Evolutionary conservation across 2,888 invertebrate species (phyloP).

Genomic region (Acheta domesticus): DNA sequence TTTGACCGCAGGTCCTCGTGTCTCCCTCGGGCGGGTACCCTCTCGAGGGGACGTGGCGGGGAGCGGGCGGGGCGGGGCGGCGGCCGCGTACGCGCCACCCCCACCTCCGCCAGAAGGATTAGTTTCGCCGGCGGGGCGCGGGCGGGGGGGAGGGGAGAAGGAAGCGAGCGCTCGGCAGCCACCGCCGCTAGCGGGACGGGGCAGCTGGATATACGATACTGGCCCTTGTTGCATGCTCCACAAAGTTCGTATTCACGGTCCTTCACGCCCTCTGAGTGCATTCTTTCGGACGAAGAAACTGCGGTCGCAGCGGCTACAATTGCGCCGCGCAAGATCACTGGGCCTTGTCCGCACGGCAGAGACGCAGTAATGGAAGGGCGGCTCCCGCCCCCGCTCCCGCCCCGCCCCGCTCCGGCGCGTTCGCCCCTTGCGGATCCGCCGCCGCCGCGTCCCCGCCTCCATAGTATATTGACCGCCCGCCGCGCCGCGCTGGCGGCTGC

Average conservation of each 20-base stretch:
- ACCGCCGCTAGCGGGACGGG: not conserved
- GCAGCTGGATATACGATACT: slow-evolving; percentile 1
- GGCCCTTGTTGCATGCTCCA: slow-evolving; percentile 18
- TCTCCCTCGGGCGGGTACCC: no score
- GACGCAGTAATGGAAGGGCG: not conserved
- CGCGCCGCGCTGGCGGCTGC: no score
- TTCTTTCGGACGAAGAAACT: slow-evolving; percentile 9
- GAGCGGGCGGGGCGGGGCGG: no score
- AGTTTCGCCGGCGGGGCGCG: not conserved
- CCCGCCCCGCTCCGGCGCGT: not conserved
- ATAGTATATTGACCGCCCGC: no score
- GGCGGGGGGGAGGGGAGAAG: not conserved
- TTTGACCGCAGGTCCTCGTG: no score
- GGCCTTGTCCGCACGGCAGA: not conserved
- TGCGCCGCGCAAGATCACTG: slow-evolving; percentile 2
- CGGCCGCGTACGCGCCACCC: no score
- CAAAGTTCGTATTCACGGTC: slow-evolving; percentile 18
- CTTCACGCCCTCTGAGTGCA: slow-evolving; percentile 1
- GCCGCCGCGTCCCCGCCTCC: no score
- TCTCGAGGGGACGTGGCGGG: no score
- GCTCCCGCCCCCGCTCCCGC: not conserved
- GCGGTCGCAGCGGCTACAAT: slow-evolving; percentile 1
- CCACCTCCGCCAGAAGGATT: not conserved
- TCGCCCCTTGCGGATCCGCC: no score
- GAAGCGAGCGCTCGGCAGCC: not conserved